phyloP scores from a whole-genome alignment of 1,140 invertebrate species.

The Pseudomyrmex sp. region DNA sequence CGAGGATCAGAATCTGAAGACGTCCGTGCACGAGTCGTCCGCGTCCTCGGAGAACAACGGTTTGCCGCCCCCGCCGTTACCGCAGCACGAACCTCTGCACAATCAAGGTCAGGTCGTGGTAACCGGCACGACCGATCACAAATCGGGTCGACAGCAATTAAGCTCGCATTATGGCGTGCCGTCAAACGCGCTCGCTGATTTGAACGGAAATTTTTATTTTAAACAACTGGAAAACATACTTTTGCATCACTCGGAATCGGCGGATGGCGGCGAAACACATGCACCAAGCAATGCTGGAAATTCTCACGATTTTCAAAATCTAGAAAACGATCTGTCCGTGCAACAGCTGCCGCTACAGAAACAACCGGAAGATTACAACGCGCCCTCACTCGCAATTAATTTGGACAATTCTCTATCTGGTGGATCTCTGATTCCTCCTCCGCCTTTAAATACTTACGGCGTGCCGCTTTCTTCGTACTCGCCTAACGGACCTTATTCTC shows the following conservation, averaged over 20 bases:
- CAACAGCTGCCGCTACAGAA: slow-evolving; percentile 70
- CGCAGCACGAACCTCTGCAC: slow-evolving; percentile 81
- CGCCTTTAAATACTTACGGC: slow-evolving; percentile 83
- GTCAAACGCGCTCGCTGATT: too few species aligned
- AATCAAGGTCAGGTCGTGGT: slow-evolving; percentile 37
- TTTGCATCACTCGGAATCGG: neutral
- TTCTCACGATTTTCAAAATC: slow-evolving; percentile 21
- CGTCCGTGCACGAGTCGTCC: slow-evolving; percentile 76
- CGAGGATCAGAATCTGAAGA: slow-evolving; percentile 82
- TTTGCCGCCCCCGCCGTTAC: slow-evolving; percentile 83
- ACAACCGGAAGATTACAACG: slow-evolving; percentile 46
- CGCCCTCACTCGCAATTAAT: slow-evolving; percentile 26
- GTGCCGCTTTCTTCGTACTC: slow-evolving; percentile 85
- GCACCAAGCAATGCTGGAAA: neutral
- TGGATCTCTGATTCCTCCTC: slow-evolving; percentile 65
- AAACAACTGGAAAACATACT: too few species aligned
- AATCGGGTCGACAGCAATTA: slow-evolving; percentile 52
- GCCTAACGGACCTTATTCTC: slow-evolving; percentile 84
- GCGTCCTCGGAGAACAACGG: slow-evolving; percentile 76
- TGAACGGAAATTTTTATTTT: too few species aligned
- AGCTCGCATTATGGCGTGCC: slow-evolving; percentile 62
- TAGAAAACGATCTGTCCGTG: slow-evolving; percentile 67
- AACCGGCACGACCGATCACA: slow-evolving; percentile 4
- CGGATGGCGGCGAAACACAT: slow-evolving; percentile 53
- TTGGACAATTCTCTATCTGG: slow-evolving; percentile 69